Conservation (phyloP, 2,797 vertebrate genomes). For the Cossypha heuglini region DNA sequence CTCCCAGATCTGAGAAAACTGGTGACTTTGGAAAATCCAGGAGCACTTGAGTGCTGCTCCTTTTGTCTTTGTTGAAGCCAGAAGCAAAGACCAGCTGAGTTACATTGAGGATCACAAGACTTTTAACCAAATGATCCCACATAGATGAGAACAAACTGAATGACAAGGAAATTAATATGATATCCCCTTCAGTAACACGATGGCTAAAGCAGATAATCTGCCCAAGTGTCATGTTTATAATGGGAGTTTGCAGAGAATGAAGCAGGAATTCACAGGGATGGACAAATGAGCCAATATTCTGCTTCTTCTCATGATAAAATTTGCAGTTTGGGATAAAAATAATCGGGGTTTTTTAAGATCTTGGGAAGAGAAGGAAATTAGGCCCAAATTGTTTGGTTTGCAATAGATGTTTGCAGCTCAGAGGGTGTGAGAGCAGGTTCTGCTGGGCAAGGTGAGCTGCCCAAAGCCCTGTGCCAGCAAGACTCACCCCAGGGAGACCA, state of each 20-base stretch:
- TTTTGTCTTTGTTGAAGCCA: background rate
- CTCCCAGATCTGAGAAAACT: background rate
- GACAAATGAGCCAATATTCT: background rate
- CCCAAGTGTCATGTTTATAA: background rate
- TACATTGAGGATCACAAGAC: background rate
- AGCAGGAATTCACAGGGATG: background rate
- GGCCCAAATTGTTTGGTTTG: background rate
- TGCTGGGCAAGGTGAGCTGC: background rate
- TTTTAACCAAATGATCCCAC: background rate
- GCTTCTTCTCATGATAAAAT: background rate
- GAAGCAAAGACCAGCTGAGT: background rate
- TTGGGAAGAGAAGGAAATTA: background rate
- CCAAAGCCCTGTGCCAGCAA: background rate
- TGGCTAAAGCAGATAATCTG: slow-evolving; percentile 16
- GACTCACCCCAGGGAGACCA: background rate
- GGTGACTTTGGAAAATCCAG: background rate
- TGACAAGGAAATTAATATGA: slow-evolving; percentile 11
- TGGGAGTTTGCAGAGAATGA: background rate
- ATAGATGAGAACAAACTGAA: background rate
- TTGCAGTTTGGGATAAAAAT: background rate
- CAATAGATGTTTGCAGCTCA: background rate
- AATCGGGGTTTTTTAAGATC: background rate
- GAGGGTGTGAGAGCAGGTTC: background rate
- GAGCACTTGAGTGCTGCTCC: background rate
- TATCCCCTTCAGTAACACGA: background rate